phyloP scores from a whole-genome alignment of 2,888 invertebrate species.

The Empis stercorea region DNA sequence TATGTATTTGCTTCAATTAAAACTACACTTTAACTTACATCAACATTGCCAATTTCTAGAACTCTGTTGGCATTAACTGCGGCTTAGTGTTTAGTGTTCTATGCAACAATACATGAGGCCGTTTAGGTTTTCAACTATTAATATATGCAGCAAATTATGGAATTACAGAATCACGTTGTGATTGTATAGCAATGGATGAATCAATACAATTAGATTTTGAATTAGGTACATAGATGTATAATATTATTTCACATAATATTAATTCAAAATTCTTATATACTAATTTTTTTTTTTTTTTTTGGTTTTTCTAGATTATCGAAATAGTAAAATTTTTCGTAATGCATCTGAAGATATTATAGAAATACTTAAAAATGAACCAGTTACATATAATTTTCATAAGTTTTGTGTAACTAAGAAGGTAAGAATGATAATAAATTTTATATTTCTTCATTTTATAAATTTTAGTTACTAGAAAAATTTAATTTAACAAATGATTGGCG shows the following conservation, averaged over 20 bases:
- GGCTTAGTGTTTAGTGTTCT: too few species aligned
- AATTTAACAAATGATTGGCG: conserved; percentile 51
- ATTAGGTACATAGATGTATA: conserved; percentile 44
- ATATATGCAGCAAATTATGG: conserved; percentile 42
- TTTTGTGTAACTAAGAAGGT: conserved; percentile 51
- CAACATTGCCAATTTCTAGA: too few species aligned
- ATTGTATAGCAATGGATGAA: conserved; percentile 47
- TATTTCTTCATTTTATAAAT: too few species aligned
- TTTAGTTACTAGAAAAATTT: conserved; percentile 37
- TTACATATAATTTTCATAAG: conserved; percentile 58
- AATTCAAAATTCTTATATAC: too few species aligned
- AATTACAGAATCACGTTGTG: conserved; percentile 45
- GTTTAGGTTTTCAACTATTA: conserved; percentile 75
- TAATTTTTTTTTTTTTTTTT: too few species aligned
- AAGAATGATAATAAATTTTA: conserved; percentile 10
- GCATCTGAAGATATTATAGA: conserved; percentile 44
- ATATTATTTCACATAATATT: too few species aligned
- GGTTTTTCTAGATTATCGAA: conserved; percentile 46
- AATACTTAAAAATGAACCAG: conserved; percentile 41
- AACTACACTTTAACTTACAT: too few species aligned
- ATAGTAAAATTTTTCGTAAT: conserved; percentile 48
- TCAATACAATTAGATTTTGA: conserved; percentile 53
- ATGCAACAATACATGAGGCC: too few species aligned
- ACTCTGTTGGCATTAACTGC: too few species aligned
- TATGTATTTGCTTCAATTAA: too few species aligned